Evolutionary conservation across 2,113 vertebrate species (phyloP).

Genomic region (Cyprinodon variegatus): DNA sequence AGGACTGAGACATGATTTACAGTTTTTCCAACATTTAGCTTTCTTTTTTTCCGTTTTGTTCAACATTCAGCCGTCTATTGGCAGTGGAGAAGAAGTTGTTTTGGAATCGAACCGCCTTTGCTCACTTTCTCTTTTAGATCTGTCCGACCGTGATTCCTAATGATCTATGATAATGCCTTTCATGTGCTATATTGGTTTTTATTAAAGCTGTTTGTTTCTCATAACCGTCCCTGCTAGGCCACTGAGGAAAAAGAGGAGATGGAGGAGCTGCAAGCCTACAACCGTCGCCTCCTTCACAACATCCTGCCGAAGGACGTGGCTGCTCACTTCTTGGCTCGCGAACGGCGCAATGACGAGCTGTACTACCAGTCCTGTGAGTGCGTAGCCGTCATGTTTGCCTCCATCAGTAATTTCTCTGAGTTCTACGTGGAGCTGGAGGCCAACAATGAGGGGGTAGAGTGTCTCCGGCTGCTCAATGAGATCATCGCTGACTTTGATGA

Average conservation of each 20-base stretch:
- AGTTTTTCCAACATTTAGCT: no score
- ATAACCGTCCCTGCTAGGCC: conserved; percentile 77
- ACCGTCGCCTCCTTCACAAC: conserved; percentile 93
- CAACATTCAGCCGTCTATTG: no score
- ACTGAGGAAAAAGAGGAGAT: conserved; percentile 97
- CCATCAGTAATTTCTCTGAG: conserved; percentile 97
- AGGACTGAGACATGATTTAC: no score
- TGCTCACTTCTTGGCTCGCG: conserved; percentile 91
- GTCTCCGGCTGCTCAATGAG: conserved; percentile 93
- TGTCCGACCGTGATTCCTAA: background rate
- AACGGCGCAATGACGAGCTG: conserved; percentile 92
- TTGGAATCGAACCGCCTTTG: background rate
- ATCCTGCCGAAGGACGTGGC: conserved; percentile 97
- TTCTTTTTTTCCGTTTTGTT: no score
- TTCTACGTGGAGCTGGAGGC: conserved; percentile 98
- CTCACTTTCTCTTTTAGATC: background rate
- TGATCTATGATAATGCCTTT: background rate
- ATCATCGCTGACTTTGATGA: conserved; percentile 97
- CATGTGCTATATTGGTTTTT: background rate
- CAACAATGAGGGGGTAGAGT: conserved; percentile 97
- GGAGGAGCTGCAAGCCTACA: conserved; percentile 97
- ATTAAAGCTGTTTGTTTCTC: conserved; percentile 9
- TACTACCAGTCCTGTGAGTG: conserved; percentile 98
- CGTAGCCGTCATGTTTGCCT: conserved; percentile 97
- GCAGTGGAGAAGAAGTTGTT: no score